These are phyloP conservation scores for Heterocephalus glaber DNA, from an alignment of 2,113 vertebrate species.

Conservation along the genomic window DNA sequence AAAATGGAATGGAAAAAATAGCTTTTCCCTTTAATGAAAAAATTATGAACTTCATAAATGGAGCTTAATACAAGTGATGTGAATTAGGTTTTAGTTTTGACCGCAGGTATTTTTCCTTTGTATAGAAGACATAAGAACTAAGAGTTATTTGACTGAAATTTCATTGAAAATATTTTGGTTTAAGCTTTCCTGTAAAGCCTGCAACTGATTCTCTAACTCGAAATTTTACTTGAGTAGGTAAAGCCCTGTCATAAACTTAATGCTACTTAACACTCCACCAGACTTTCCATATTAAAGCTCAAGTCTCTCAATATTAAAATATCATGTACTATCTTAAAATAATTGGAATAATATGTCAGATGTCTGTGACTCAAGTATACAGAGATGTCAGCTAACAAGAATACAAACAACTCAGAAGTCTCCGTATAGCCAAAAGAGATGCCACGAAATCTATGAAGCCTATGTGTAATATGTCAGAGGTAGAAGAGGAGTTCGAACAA, in stretches of 20 bases:
- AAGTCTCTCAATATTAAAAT: constrained; percentile 52
- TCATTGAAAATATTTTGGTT: constrained; percentile 71
- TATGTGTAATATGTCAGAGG: neutral
- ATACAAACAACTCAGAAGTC: neutral
- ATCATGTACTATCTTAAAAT: constrained; percentile 36
- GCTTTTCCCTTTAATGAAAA: constrained; percentile 81
- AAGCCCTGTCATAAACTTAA: constrained; percentile 44
- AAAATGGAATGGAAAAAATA: constrained; percentile 78
- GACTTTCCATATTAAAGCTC: constrained; percentile 48
- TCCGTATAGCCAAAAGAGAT: neutral
- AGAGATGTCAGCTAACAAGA: neutral
- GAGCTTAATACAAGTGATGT: constrained; percentile 82
- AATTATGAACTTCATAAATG: constrained; percentile 79
- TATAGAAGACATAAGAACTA: constrained; percentile 73
- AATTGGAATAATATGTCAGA: neutral
- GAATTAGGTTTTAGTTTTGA: constrained; percentile 82
- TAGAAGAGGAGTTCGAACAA: neutral
- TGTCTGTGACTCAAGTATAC: neutral
- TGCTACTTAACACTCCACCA: constrained; percentile 53
- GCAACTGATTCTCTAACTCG: constrained; percentile 64
- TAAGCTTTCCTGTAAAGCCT: constrained; percentile 67
- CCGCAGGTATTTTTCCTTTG: constrained; percentile 73
- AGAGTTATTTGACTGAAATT: constrained; percentile 78
- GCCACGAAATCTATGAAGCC: neutral
- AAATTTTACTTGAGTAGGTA: constrained; percentile 65